Evolutionary conservation across 2,797 vertebrate species (phyloP), one percentile per base, ranked within the genome.

Genomic region (Tenualosa ilisha): DNA sequence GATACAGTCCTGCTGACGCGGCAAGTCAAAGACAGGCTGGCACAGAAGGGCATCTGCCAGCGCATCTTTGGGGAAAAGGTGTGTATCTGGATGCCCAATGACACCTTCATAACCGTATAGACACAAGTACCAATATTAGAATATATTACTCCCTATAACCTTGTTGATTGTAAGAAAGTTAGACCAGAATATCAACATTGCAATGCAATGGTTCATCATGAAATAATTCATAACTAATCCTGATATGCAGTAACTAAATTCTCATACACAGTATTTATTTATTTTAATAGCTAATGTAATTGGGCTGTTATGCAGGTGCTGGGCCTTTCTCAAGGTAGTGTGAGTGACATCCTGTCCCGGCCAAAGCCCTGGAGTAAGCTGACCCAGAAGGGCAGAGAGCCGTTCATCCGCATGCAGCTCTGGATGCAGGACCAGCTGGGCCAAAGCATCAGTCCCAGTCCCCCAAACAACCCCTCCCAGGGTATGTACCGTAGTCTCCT

Each of bases 21-120:
- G 88, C 97, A 98, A 93, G 98, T 99, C 92, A 99, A 99, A 93
- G 97, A 99, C 95, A 99, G 99, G 91, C 92, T 99, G 90, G 97
- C 98, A 12, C 98, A 99, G 95, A 99, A 98, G 0, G 98, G 98
- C 82, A 99, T 99, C 95, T 99, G 97, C 92, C 98, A 99, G 93
- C 95, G 98, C 93, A 98, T 99, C 95, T 99, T 99, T 0, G 98
- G 98, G 63, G 98, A 99, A 94, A 99, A 99, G 97, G 98, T 99
- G 79, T 20, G 24, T 53, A 24, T 40, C 3, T 79, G 72, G 22
- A 17, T 37, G 15, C 37, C 26, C 12, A 37, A 68, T 31, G 63
- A 13, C 63, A 31, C 26, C 6, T 65, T 12, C 65, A 68, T 37
- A 68, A 68, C 31, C 26, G 31, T 68, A 37, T 12, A 26, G 61